These are phyloP conservation scores for Caenorhabditis drosophilae DNA, from an alignment of 2,888 invertebrate genomes.

Conservation along the genomic window DNA sequence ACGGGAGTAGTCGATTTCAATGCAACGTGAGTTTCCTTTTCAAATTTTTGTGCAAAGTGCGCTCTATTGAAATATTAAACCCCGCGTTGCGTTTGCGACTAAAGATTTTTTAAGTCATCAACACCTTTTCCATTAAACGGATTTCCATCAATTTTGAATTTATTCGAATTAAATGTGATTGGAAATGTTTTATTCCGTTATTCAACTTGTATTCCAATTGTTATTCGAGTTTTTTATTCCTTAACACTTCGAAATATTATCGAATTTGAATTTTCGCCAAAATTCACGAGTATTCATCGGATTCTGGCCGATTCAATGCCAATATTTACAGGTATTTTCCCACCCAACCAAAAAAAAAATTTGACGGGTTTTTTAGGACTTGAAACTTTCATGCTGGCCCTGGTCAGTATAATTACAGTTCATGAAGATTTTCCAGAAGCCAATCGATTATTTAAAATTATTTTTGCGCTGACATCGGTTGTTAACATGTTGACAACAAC, in stretches of 20 bases:
- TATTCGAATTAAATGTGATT: conserved; percentile 51
- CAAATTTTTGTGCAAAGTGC: no score
- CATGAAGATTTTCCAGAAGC: conserved; percentile 65
- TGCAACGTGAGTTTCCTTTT: conserved; percentile 44
- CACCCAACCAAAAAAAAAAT: no score
- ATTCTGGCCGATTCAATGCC: conserved; percentile 41
- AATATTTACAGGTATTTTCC: conserved; percentile 42
- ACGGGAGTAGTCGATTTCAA: conserved; percentile 43
- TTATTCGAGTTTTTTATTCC: conserved; percentile 55
- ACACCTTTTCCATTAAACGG: conserved; percentile 33
- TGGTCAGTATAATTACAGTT: conserved; percentile 65
- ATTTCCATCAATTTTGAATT: conserved; percentile 42
- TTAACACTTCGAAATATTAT: conserved; percentile 41
- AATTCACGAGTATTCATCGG: conserved; percentile 25
- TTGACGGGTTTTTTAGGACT: no score
- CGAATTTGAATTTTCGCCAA: conserved; percentile 23
- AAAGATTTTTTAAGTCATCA: no score
- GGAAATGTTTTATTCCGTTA: conserved; percentile 60
- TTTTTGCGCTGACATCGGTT: conserved; percentile 53
- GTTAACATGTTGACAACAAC: conserved; percentile 56
- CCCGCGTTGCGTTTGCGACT: no score
- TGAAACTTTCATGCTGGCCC: conserved; percentile 52
- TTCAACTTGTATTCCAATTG: conserved; percentile 57
- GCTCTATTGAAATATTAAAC: no score
- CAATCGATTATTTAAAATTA: conserved; percentile 56